Base-by-base conservation (phyloP, 2,113 vertebrate genomes). In the Engystomops pustulosus region DNA sequence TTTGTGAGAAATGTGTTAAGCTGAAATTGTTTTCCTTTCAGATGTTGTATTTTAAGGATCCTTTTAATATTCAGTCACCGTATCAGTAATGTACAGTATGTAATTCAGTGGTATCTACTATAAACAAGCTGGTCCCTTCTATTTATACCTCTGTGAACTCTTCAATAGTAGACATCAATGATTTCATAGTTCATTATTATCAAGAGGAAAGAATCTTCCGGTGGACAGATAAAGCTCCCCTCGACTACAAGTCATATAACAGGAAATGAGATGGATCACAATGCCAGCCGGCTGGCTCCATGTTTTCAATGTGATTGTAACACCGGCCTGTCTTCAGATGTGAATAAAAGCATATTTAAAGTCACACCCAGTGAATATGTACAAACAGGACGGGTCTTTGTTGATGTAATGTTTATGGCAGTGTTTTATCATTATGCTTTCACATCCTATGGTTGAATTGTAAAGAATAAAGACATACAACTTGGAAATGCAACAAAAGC, bases 121-220 rank as follows among this genome's bases (percentile, higher is more conserved):
- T 81, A 81, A 70, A 70, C 79, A 69, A 7, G 36, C 65, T 17
- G 32, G n/a, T 69, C 25, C n/a, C 34, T 38, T 51, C 3, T 51
- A 38, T 51, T 81, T 34, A 69, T 81, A 47, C 2, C 65, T 67
- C 11, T 81, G 45, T 51, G 23, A 38, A n/a, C 32, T 30, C 15
- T 36, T 70, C 65, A 18, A 4, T 7, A 69, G 2, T 69, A 32
- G 65, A 81, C 30, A 53, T 80, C 79, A 80, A 34, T 68, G 25
- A 47, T 45, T 67, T 80, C 2, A 9, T 38, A 18, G 11, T 49
- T 51, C 17, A 69, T 53, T n/a, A 70, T 38, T 51, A 70, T 55
- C 45, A 81, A 36, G 38, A 68, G 62, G 18, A 80, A 44, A 20
- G 30, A 80, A 14, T 51, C 65, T 80, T 69, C 79, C 45, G 38